Percentiles rank a stretch among this genome's conserved stretches.
These are phyloP conservation scores for Procambarus clarkii DNA, from an alignment of 1,140 invertebrate species.

Conservation along the genomic window DNA sequence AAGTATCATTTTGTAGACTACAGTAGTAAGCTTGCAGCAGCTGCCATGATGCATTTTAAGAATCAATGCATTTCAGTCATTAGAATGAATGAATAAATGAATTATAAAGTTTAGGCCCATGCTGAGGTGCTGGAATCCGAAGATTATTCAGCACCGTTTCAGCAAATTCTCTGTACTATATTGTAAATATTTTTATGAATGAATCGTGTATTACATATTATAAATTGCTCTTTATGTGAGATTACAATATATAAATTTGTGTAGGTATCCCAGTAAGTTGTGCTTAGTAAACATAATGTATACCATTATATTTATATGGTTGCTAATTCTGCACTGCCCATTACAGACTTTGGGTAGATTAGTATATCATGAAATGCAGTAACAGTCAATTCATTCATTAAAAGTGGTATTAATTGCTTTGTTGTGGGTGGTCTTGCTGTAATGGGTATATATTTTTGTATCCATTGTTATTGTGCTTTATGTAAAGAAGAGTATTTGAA, in stretches of 20 bases:
- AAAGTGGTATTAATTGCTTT: constrained; percentile 21
- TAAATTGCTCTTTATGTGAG: neutral
- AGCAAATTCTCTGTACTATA: constrained; percentile 57
- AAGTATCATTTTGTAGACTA: constrained; percentile 15
- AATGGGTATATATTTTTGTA: constrained; percentile 38
- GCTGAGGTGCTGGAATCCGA: too few relatives aligned
- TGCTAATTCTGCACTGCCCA: constrained; percentile 14
- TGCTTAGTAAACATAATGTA: constrained; percentile 10
- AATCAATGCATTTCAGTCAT: neutral
- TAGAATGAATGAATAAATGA: neutral
- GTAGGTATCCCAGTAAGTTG: constrained; percentile 6
- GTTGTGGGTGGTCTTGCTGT: constrained; percentile 42
- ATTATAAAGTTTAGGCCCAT: neutral
- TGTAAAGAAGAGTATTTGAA: constrained; percentile 31
- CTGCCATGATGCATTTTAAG: constrained; percentile 24
- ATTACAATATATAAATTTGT: constrained; percentile 1
- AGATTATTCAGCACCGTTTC: neutral
- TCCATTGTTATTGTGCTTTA: constrained; percentile 54
- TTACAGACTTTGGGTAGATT: constrained; percentile 1
- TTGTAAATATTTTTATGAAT: constrained; percentile 63
- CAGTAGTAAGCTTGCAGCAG: constrained; percentile 23
- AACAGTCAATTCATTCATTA: neutral
- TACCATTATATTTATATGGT: constrained; percentile 6
- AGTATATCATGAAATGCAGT: neutral
- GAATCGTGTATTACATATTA: constrained; percentile 41